These are phyloP conservation scores for Tiliacea citrago DNA, from an alignment of 2,888 invertebrate species.

Conservation along the genomic window DNA sequence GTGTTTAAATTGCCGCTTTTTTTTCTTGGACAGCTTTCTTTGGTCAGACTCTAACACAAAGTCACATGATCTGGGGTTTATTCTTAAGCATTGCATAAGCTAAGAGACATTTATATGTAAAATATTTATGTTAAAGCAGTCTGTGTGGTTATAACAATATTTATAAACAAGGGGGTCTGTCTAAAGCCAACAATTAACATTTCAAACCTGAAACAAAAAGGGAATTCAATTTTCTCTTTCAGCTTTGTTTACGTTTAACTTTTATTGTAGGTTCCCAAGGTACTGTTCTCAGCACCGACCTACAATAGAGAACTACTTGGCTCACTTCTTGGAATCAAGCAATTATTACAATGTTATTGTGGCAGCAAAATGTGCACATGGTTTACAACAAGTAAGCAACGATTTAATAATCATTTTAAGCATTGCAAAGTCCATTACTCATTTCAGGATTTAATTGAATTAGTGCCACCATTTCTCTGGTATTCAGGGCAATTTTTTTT, in stretches of 20 bases:
- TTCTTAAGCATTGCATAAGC: no score
- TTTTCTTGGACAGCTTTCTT: no score
- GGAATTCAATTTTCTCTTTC: neutral
- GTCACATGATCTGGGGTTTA: neutral
- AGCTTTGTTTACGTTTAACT: neutral
- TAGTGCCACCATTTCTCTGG: neutral
- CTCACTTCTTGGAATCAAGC: slow-evolving; percentile 75
- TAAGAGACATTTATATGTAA: neutral
- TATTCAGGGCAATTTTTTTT: neutral
- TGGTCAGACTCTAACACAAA: no score
- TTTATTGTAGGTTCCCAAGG: slow-evolving; percentile 78
- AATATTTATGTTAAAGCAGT: neutral
- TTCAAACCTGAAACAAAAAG: neutral
- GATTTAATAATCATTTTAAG: no score
- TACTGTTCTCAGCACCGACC: slow-evolving; percentile 82
- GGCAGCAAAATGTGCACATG: slow-evolving; percentile 86
- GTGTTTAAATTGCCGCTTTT: no score
- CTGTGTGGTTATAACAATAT: neutral
- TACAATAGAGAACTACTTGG: slow-evolving; percentile 78
- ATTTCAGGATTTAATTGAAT: neutral
- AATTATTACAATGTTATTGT: slow-evolving; percentile 80
- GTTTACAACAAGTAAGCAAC: slow-evolving; percentile 82
- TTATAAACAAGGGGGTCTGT: neutral
- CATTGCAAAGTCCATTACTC: neutral
- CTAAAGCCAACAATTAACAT: neutral